Conservation (phyloP, 2,797 vertebrate genomes). For the Furcifer pardalis region DNA sequence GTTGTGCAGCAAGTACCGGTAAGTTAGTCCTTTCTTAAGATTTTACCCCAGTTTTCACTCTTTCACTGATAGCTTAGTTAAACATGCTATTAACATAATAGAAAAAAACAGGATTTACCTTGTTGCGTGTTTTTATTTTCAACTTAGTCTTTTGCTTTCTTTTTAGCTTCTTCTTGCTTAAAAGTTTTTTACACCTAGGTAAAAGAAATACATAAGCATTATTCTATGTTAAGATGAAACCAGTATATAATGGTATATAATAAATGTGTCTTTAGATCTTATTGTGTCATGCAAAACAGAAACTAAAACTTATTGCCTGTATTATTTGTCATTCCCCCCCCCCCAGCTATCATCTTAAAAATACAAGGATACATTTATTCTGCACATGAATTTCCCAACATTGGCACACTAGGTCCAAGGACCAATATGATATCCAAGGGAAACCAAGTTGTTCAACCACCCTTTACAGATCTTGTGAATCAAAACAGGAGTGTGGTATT, state of each 20-base stretch:
- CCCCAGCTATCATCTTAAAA: not conserved
- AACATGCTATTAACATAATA: not conserved
- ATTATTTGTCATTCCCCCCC: no score
- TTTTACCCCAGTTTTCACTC: not conserved
- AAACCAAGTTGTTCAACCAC: not conserved
- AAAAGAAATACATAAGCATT: conserved; percentile 47
- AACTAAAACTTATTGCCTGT: not conserved
- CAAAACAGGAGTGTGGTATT: not conserved
- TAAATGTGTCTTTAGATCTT: not conserved
- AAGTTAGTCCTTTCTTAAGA: not conserved
- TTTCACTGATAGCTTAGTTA: not conserved
- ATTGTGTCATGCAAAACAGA: not conserved
- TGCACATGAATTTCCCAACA: not conserved
- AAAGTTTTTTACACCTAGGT: conserved; percentile 92
- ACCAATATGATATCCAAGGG: not conserved
- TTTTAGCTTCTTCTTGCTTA: conserved; percentile 99
- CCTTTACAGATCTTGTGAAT: not conserved
- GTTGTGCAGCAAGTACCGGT: not conserved
- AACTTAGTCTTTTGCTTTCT: conserved; percentile 98
- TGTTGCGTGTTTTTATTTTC: conserved; percentile 96
- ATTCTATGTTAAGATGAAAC: not conserved
- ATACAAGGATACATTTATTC: not conserved
- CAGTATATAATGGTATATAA: not conserved
- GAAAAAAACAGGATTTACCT: conserved; percentile 79
- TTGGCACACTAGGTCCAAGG: not conserved